phyloP scores from a whole-genome alignment of 2,113 vertebrate species.

The Cygnus atratus region DNA sequence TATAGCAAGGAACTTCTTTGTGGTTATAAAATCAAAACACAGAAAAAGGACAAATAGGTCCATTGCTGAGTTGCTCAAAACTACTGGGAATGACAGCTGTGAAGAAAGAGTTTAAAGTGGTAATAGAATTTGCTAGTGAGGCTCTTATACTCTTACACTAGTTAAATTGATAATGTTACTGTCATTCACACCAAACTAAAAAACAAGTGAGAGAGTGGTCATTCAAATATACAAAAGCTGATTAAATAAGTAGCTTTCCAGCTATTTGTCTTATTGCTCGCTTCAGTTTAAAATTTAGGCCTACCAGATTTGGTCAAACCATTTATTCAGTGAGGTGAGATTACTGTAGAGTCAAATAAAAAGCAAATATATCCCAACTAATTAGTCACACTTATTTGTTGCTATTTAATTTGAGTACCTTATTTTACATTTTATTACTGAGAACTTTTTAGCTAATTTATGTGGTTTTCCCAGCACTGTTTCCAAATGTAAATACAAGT shows the following conservation, averaged over 20 bases:
- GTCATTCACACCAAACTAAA: not conserved
- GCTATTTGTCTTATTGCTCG: not conserved
- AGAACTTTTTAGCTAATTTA: not conserved
- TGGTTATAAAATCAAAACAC: not conserved
- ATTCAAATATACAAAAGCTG: not conserved
- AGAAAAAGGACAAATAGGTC: not conserved
- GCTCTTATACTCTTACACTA: not conserved
- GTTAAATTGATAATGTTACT: not conserved
- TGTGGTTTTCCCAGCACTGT: not conserved
- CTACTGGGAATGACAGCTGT: not conserved
- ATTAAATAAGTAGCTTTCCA: not conserved
- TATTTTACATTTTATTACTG: not conserved
- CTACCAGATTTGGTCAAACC: not conserved
- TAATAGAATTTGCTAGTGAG: not conserved
- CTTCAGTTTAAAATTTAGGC: not conserved
- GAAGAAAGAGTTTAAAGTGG: not conserved
- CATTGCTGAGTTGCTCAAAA: not conserved
- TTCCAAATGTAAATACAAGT: fast-evolving
- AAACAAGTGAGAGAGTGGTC: not conserved
- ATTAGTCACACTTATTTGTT: not conserved
- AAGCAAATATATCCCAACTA: not conserved
- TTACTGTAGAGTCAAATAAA: not conserved
- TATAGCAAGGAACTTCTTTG: not conserved
- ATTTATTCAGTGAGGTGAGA: not conserved
- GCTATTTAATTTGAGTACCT: not conserved